Evolutionary conservation across 2,797 vertebrate genomes (phyloP), one percentile per base, ranked within the genome.

Genomic region (Helarctos malayanus): DNA sequence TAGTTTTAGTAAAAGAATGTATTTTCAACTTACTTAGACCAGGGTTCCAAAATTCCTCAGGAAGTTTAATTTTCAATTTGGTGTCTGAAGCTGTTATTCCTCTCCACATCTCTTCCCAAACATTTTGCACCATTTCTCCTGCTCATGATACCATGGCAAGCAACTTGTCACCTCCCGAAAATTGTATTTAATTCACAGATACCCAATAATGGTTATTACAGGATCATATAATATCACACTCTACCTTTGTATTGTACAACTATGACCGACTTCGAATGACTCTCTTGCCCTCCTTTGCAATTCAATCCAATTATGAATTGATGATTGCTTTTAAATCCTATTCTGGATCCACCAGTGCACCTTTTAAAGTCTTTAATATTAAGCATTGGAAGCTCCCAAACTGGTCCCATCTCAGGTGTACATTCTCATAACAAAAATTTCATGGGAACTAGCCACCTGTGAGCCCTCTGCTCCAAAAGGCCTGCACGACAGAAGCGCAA

Each of bases 21-120:
- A 52, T 82, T 79, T 57, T 92, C 69, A 45, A 16, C 57, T 45
- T 84, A 68, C 29, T 89, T 82, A 41, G 29, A 76, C n/a, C 11
- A 29, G 49, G 47, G 14, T 47, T 96, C 49, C 81, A 29, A 94
- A 81, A 35, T 65, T 89, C 68, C 63, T 89, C 25, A n/a, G 23
- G 38, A 84, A 94, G 57, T 80, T 80, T 94, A 80, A 69, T 63
- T 83, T 59, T 61, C 75, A 61, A 3, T 59, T 84, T 90, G 61
- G 68, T 52, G 3, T 87, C 45, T 54, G 3, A 75, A 78, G 41
- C 38, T 61, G 8, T 41, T 87, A 27, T 83, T 93, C 71, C 38
- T 89, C 57, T 63, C 35, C 38, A 71, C 27, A 27, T 49, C 84
- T 93, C 54, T 86, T 57, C 59, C 29, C 29, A 78, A 1, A 10